These are phyloP conservation scores for Diplodus puntazzo DNA, from an alignment of 2,797 vertebrate species.

Conservation along the genomic window DNA sequence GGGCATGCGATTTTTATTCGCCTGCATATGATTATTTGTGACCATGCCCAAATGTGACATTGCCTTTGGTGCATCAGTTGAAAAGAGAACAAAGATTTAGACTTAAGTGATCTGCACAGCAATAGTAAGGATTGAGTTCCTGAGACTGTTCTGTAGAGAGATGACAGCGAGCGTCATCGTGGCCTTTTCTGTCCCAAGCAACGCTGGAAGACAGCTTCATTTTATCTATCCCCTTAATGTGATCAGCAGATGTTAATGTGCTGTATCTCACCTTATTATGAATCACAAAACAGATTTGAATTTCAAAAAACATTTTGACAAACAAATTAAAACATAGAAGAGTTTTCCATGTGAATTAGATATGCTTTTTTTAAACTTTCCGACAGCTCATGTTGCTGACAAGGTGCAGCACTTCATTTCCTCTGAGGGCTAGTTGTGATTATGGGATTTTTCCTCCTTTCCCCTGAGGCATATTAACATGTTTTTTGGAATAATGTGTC, in stretches of 20 bases:
- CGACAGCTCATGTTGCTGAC: constrained; percentile 3
- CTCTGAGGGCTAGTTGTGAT: constrained; percentile 23
- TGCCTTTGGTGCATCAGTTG: not conserved
- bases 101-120: not conserved
- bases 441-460: constrained; percentile 10
- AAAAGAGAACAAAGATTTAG: not conserved
- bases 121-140: not conserved
- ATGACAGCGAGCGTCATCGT: too few species aligned
- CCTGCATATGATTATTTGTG: too few species aligned
- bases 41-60: too few species aligned
- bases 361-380: not conserved
- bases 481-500: constrained; percentile 35
- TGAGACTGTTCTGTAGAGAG: not conserved
- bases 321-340: not conserved
- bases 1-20: too few species aligned
- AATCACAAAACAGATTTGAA: not conserved
- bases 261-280: not conserved
- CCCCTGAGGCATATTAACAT: constrained; percentile 26
- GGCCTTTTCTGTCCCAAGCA: too few species aligned
- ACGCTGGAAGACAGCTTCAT: too few species aligned
- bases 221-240: too few species aligned
- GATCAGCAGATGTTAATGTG: not conserved
- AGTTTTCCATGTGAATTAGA: not conserved
- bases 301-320: not conserved
- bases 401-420: not conserved